A percentile compares a stretch with the other conserved stretches of the same genome.
These are phyloP conservation scores for Stegodyphus mimosarum DNA, from an alignment of 1,140 invertebrate species.

Conservation along the genomic window DNA sequence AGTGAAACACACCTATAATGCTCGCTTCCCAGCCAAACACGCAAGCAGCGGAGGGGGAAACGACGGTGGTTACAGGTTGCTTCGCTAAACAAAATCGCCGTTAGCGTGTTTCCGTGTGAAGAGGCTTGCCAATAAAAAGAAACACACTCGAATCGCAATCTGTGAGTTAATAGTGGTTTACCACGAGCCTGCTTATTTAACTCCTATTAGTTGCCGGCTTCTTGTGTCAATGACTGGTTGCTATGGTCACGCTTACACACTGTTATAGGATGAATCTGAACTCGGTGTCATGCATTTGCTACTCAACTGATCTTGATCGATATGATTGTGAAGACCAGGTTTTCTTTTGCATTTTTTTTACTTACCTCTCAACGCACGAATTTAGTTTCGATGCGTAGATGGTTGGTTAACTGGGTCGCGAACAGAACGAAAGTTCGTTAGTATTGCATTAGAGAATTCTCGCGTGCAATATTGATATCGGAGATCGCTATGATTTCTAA, in stretches of 20 bases:
- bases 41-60: not conserved
- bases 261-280: not conserved
- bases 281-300: not conserved
- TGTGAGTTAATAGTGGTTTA: constrained; percentile 30
- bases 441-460: no score
- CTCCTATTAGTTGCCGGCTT: constrained; percentile 35
- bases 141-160: not conserved
- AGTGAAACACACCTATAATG: not conserved
- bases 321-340: not conserved
- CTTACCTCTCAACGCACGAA: not conserved
- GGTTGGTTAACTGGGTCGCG: no score
- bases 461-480: no score
- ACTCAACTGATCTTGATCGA: not conserved
- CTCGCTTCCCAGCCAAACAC: not conserved
- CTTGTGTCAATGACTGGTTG: constrained; percentile 12
- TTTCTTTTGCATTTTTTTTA: not conserved
- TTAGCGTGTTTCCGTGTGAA: constrained; percentile 1
- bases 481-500: no score
- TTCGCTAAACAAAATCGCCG: constrained; percentile 1
- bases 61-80: constrained; percentile 25
- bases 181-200: constrained; percentile 29
- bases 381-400: no score
- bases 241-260: constrained; percentile 16
- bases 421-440: no score
- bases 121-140: not conserved